phyloP scores from a whole-genome alignment of 2,888 invertebrate genomes.

The Pyrochroa serraticornis region DNA sequence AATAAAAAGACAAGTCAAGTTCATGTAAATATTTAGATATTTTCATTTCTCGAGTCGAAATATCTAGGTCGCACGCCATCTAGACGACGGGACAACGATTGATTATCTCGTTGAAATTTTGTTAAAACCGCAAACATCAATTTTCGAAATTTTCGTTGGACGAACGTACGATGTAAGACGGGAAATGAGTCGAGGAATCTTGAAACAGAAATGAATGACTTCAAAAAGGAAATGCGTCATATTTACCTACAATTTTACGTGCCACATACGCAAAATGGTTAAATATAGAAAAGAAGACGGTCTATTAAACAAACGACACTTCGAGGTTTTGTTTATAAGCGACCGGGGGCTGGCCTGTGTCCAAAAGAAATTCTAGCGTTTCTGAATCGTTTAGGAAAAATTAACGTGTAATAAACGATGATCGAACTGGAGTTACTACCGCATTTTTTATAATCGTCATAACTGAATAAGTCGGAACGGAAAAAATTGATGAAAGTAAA shows the following conservation, averaged over 20 bases:
- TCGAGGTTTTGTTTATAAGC: constrained; percentile 34
- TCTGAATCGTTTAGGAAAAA: background rate
- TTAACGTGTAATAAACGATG: too few relatives aligned
- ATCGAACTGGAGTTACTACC: too few relatives aligned
- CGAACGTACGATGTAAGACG: background rate
- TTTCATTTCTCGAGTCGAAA: background rate
- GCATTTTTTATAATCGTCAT: too few relatives aligned
- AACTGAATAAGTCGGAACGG: too few relatives aligned
- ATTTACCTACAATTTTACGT: background rate
- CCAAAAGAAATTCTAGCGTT: constrained; percentile 29
- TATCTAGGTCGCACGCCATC: constrained; percentile 1
- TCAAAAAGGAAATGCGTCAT: background rate
- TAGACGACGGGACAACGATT: background rate
- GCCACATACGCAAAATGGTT: constrained; percentile 1
- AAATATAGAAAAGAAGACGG: background rate
- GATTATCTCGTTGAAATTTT: too few relatives aligned
- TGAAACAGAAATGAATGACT: too few relatives aligned
- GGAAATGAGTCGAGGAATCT: background rate
- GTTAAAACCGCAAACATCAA: too few relatives aligned
- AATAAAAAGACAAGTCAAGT: background rate
- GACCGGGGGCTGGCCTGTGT: constrained; percentile 29
- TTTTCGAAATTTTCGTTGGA: too few relatives aligned
- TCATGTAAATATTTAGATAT: constrained; percentile 3
- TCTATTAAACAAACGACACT: constrained; percentile 5
- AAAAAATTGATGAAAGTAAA: too few relatives aligned